Evolutionary conservation across 1,140 invertebrate species (phyloP).

Genomic region (Microplitis demolitor): DNA sequence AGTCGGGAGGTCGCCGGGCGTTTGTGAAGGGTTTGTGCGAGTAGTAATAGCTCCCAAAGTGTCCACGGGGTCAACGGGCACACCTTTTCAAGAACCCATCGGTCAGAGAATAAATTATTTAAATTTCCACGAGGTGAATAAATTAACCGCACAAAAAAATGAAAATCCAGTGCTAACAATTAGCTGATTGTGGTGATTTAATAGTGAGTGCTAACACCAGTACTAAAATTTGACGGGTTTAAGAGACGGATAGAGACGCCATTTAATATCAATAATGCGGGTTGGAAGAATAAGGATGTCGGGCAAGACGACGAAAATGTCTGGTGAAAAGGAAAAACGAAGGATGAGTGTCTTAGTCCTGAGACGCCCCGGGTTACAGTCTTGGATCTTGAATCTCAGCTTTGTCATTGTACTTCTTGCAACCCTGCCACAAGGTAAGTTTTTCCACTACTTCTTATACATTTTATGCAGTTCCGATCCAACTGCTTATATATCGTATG

Average conservation of each 20-base stretch:
- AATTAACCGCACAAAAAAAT: neutral
- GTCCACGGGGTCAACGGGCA: neutral
- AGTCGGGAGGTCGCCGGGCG: slow-evolving; percentile 44
- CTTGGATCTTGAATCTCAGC: slow-evolving; percentile 22
- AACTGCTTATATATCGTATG: no score
- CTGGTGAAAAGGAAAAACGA: neutral
- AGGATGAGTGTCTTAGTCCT: slow-evolving; percentile 7
- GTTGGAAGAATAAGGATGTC: slow-evolving; percentile 7
- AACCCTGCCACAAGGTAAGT: slow-evolving; percentile 29
- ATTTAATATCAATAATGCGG: slow-evolving; percentile 9
- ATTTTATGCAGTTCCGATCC: no score
- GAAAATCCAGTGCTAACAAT: neutral
- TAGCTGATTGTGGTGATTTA: neutral
- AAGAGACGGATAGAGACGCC: neutral
- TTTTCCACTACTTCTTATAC: neutral
- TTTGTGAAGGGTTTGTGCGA: slow-evolving; percentile 29
- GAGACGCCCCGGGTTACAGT: slow-evolving; percentile 18
- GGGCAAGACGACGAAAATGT: slow-evolving; percentile 8
- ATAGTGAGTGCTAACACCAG: neutral
- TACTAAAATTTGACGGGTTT: neutral
- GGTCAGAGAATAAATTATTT: neutral
- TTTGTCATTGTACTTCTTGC: slow-evolving; percentile 21
- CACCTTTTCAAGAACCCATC: no score
- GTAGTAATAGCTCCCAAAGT: slow-evolving; percentile 23
- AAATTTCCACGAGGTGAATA: neutral